phyloP scores from a whole-genome alignment of 2,113 vertebrate species.

The Laticauda laticaudata region DNA sequence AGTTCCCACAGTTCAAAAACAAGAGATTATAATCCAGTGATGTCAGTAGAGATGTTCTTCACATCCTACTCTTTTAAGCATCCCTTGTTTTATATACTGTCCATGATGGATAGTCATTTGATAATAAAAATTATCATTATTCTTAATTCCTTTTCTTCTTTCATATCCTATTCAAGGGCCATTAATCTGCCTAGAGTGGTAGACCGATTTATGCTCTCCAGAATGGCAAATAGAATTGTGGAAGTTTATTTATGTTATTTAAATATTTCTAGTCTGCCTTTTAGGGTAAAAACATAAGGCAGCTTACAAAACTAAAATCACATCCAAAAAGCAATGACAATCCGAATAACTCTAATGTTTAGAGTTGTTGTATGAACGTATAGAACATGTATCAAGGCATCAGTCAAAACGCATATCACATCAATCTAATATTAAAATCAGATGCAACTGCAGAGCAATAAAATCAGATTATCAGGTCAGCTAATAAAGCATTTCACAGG shows the following conservation, averaged over 20 bases:
- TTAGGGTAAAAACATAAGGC: neutral
- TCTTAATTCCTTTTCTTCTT: conserved; percentile 52
- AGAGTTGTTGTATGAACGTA: neutral
- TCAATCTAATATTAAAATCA: neutral
- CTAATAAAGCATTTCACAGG: neutral
- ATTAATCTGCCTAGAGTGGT: neutral
- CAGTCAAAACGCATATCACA: neutral
- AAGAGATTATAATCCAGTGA: neutral
- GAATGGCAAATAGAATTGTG: neutral
- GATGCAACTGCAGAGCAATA: neutral
- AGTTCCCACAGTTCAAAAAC: neutral
- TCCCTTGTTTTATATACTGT: neutral
- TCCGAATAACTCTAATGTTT: neutral
- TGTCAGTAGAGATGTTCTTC: neutral
- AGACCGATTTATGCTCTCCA: neutral
- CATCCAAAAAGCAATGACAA: neutral
- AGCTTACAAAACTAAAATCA: neutral
- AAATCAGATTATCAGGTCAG: neutral
- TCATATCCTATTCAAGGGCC: neutral
- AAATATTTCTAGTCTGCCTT: neutral
- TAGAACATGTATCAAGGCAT: neutral
- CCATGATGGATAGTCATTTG: neutral
- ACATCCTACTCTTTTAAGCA: neutral
- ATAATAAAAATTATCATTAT: conserved; percentile 41
- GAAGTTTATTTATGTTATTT: neutral